A percentile compares a stretch with the other conserved stretches of the same genome.
phyloP scores from a whole-genome alignment of 2,797 vertebrate genomes.

The Heterohyrax brucei region DNA sequence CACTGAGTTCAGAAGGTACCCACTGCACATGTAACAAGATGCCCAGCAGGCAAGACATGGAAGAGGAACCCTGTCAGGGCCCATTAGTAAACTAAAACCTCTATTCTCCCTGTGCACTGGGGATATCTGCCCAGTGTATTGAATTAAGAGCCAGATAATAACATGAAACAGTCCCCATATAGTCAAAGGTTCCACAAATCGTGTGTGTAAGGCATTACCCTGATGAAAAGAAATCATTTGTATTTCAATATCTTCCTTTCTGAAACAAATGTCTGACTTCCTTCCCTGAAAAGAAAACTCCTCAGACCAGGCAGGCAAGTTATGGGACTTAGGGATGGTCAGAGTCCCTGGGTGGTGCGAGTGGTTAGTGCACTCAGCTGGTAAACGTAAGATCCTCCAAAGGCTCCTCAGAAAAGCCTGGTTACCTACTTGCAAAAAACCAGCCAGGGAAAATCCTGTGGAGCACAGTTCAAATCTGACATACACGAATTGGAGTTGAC shows the following conservation, averaged over 20 bases:
- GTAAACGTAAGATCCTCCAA: not conserved
- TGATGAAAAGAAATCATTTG: conserved; percentile 23
- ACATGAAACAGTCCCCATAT: not conserved
- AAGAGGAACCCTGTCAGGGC: not conserved
- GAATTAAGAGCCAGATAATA: conserved; percentile 14
- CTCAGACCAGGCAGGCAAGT: not conserved
- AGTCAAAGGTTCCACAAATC: not conserved
- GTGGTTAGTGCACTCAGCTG: not conserved
- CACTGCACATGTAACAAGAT: not conserved
- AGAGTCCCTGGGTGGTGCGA: not conserved
- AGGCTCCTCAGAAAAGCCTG: not conserved
- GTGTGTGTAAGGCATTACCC: not conserved
- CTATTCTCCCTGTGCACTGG: not conserved
- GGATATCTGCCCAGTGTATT: not conserved
- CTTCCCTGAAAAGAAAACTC: not conserved
- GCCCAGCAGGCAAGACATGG: not conserved
- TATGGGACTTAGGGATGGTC: not conserved
- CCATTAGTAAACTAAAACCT: not conserved
- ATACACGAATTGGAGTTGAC: not conserved
- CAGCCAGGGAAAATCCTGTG: not conserved
- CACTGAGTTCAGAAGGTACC: not conserved
- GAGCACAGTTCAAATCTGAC: not conserved
- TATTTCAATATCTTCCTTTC: not conserved
- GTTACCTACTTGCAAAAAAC: not conserved
- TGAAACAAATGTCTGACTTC: not conserved